Conservation (phyloP, 2,797 vertebrate genomes). For the Lepidocolaptes lacrymiger region DNA sequence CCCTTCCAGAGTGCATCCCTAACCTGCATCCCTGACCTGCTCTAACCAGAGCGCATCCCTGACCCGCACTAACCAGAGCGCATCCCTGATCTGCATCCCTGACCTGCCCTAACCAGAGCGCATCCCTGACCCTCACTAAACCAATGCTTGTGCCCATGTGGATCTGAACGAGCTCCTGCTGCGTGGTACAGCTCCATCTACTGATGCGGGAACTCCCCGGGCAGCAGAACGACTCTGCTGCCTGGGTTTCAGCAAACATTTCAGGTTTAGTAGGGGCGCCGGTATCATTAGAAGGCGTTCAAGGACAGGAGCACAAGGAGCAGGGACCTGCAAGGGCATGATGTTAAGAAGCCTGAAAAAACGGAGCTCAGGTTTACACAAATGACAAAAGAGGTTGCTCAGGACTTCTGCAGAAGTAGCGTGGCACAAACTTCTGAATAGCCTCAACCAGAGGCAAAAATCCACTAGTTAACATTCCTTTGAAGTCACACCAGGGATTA, state of each 20-base stretch:
- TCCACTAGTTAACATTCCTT: not conserved
- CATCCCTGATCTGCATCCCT: no score
- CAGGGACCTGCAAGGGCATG: not conserved
- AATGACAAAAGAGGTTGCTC: not conserved
- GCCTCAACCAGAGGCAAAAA: not conserved
- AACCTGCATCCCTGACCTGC: not conserved
- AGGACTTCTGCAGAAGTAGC: not conserved
- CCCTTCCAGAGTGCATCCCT: accelerated
- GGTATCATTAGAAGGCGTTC: not conserved
- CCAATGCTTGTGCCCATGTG: accelerated
- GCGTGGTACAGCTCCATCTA: not conserved
- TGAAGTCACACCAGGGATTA: not conserved
- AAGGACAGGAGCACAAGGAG: not conserved
- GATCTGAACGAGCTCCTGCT: not conserved
- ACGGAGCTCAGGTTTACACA: not conserved
- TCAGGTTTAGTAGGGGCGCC: not conserved
- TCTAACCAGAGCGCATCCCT: not conserved
- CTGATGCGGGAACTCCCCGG: not conserved
- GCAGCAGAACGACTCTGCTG: not conserved
- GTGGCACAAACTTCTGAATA: not conserved
- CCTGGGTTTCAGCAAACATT: not conserved
- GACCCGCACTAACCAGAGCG: no score
- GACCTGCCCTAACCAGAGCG: no score
- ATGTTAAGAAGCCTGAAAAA: not conserved
- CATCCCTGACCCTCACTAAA: not conserved